Evolutionary conservation across 2,797 vertebrate species (phyloP), one percentile per base, ranked within the genome.

Genomic region (Coregonus sp.): DNA sequence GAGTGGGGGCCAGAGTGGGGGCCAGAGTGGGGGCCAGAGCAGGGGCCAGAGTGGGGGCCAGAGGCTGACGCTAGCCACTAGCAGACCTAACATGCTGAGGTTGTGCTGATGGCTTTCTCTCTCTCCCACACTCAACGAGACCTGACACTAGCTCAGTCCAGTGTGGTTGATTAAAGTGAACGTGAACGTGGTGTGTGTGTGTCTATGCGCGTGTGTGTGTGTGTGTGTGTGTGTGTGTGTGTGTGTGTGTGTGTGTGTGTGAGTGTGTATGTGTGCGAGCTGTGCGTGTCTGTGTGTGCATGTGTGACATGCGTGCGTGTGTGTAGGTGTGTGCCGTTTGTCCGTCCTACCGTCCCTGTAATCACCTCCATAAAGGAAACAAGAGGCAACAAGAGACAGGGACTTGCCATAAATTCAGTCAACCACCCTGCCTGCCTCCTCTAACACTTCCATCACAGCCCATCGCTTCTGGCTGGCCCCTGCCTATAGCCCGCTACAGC

Each of bases 301-400:
- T 66, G 25, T 16, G 29, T 54, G 63, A 56, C 14, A n/a, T 59
- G 56, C 7, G 1, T 47, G 72, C 35, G 73, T 81, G 74, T 84
- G 80, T 79, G 75, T 66, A 15, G 68, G 75, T 74, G 70, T 75
- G 72, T 59, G 15, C 82, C 79, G 76, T 86, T 89, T 89, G 82
- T 82, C 85, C 83, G 81, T 88, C 81, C 89, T 63, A 86, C 77
- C 75, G 69, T 40, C 80, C 77, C 85, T 79, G 85, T 90, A 88
- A 92, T 91, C 88, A 90, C 86, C 69, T 78, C 80, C 85, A 89
- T 92, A 90, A 92, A 93, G 85, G 84, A 91, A 89, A 91, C 87
- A 86, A 86, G 80, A 88, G 74, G 82, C 82, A 85, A 87, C 80
- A 73, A 81, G 76, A 89, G 85, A 90, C 87, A 87, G 82, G 90